Evolutionary conservation across 2,797 vertebrate genomes (phyloP).

Genomic region (Malurus leucopterus): DNA sequence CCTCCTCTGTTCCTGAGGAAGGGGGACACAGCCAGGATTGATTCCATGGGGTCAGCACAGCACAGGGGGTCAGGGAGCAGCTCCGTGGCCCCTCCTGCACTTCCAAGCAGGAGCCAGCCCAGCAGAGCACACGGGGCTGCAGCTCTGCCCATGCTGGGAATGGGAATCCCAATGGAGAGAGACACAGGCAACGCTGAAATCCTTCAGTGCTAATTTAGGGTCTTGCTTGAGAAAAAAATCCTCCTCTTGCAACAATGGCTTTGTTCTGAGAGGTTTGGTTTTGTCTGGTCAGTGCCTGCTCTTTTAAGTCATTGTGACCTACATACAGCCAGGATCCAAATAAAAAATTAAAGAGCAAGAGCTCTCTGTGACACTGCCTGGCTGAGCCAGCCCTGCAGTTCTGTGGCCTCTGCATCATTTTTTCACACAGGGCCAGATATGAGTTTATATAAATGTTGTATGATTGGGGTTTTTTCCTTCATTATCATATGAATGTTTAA

Average conservation of each 20-base stretch:
- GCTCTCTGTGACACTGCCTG: slow-evolving; percentile 2
- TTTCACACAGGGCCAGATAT: not conserved
- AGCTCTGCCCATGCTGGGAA: not conserved
- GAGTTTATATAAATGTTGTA: not conserved
- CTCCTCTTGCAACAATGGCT: not conserved
- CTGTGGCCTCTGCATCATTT: not conserved
- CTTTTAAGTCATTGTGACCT: slow-evolving; percentile 50
- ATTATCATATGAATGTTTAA: not conserved
- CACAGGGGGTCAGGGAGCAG: not conserved
- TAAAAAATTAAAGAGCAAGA: slow-evolving; percentile 50
- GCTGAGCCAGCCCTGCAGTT: not conserved
- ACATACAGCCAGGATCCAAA: slow-evolving; percentile 53
- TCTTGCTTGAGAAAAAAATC: not conserved
- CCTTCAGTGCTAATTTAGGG: not conserved
- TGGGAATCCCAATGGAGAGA: not conserved
- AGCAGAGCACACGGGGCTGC: not conserved
- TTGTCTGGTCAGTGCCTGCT: slow-evolving; percentile 8
- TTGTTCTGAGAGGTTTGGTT: slow-evolving; percentile 15
- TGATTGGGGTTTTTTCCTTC: not conserved
- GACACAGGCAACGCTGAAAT: not conserved
- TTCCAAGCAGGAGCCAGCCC: not conserved
- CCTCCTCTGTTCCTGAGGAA: not conserved
- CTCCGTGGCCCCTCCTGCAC: not conserved
- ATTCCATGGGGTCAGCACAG: not conserved
- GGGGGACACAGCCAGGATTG: not conserved